Evolutionary conservation across 2,888 invertebrate species (phyloP).

Genomic region (Xestia c-nigrum): DNA sequence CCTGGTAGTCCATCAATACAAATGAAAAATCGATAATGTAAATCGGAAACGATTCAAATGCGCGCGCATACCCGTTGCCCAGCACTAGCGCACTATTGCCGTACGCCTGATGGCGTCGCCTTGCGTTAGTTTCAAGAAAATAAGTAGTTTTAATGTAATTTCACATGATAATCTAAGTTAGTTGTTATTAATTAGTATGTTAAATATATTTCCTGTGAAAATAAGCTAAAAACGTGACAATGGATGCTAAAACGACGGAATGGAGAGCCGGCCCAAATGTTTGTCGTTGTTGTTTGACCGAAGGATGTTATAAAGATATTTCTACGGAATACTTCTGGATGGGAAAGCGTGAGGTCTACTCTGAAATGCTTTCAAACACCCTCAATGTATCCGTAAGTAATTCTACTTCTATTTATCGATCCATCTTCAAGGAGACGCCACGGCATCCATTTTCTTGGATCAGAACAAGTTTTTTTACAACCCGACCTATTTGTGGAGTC

Average conservation of each 20-base stretch:
- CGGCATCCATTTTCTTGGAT: constrained; percentile 79
- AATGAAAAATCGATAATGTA: constrained; percentile 58
- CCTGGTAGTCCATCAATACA: constrained; percentile 5
- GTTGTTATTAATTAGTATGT: constrained; percentile 61
- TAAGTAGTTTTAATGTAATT: constrained; percentile 54
- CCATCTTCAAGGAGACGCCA: constrained; percentile 47
- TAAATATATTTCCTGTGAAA: constrained; percentile 74
- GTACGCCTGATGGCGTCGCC: constrained; percentile 69
- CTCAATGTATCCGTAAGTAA: constrained; percentile 83
- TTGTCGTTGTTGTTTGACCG: constrained; percentile 86
- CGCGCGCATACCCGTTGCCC: constrained; percentile 53
- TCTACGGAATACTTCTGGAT: constrained; percentile 89
- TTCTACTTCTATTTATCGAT: constrained; percentile 31
- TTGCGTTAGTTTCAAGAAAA: constrained; percentile 62
- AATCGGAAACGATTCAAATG: constrained; percentile 28
- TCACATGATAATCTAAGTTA: constrained; percentile 55
- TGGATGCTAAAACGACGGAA: constrained; percentile 82
- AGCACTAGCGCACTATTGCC: constrained; percentile 57
- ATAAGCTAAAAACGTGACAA: constrained; percentile 75
- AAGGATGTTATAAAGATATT: constrained; percentile 88
- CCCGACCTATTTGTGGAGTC: constrained; percentile 68
- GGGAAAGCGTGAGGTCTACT: constrained; percentile 87
- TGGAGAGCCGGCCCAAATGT: constrained; percentile 87
- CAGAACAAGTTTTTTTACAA: constrained; percentile 68
- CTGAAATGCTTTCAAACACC: constrained; percentile 85